Conservation (phyloP, 1,140 invertebrate genomes). For the Philotrypesis tridentata region DNA sequence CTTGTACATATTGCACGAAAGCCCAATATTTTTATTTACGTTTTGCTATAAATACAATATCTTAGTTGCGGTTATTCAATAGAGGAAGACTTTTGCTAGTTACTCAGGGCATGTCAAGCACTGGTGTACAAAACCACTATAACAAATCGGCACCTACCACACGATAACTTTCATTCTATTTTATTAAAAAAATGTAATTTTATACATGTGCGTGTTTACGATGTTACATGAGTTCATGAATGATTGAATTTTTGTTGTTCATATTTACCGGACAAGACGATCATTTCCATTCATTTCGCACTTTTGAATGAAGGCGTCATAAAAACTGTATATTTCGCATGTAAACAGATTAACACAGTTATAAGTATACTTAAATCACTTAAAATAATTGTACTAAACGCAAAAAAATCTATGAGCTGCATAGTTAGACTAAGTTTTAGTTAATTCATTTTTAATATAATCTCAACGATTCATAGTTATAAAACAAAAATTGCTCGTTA, state of each 20-base stretch:
- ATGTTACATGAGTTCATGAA: not conserved
- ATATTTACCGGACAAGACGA: not conserved
- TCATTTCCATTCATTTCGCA: not conserved
- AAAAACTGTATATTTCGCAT: not conserved
- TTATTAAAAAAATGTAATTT: not conserved
- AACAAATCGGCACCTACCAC: conserved; percentile 43
- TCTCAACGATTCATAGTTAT: conserved; percentile 32
- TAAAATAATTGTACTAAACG: conserved; percentile 10
- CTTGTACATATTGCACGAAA: conserved; percentile 62
- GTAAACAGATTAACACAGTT: not conserved
- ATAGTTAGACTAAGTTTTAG: not conserved
- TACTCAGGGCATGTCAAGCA: conserved; percentile 59
- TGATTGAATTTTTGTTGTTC: conserved; percentile 9
- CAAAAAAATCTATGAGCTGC: not conserved
- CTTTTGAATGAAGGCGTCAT: not conserved
- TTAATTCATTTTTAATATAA: not conserved
- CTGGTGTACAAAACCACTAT: conserved; percentile 62
- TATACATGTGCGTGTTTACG: not conserved
- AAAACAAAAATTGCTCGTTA: conserved; percentile 50
- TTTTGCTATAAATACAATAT: conserved; percentile 51
- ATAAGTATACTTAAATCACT: not conserved
- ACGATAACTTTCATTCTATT: conserved; percentile 44
- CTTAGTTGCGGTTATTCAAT: conserved; percentile 57
- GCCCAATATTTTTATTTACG: conserved; percentile 50
- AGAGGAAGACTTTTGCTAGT: conserved; percentile 68